These are phyloP conservation scores for Sebastes vulpes DNA, from an alignment of 2,797 vertebrate species.

Conservation along the genomic window DNA sequence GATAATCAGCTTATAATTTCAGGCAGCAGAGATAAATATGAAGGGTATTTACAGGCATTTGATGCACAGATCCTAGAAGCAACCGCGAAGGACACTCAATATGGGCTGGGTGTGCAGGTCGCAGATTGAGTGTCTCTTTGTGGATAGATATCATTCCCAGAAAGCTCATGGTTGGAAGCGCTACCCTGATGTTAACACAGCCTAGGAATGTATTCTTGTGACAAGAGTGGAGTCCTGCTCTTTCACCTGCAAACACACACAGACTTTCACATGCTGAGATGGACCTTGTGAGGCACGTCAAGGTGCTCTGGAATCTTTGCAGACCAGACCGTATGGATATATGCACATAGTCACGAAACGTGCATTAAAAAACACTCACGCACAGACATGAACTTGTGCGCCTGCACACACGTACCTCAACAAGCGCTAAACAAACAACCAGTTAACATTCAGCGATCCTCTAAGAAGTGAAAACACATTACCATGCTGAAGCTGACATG, in stretches of 20 bases:
- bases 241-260: constrained; percentile 55
- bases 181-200: constrained; percentile 29
- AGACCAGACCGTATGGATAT: constrained; percentile 28
- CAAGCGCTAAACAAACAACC: constrained; percentile 80
- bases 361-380: constrained; percentile 34
- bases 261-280: constrained; percentile 49
- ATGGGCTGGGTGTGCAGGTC: constrained; percentile 22
- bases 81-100: constrained; percentile 31
- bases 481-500: constrained; percentile 89
- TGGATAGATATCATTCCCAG: constrained; percentile 33
- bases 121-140: constrained; percentile 39
- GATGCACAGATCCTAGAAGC: constrained; percentile 13
- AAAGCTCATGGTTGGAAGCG: constrained; percentile 18
- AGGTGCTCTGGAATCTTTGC: constrained; percentile 59
- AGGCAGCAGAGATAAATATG: constrained; percentile 30
- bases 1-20: constrained; percentile 49
- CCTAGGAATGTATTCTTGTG: constrained; percentile 20
- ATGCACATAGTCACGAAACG: constrained; percentile 38
- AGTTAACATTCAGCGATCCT: constrained; percentile 84
- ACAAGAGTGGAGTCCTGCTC: constrained; percentile 19
- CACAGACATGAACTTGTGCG: constrained; percentile 46
- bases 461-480: constrained; percentile 93
- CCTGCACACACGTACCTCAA: constrained; percentile 64
- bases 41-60: constrained; percentile 38
- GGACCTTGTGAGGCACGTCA: constrained; percentile 42